Conservation (phyloP, 92 coral and sea anemone species). For the Chrysogorgia sp. region DNA sequence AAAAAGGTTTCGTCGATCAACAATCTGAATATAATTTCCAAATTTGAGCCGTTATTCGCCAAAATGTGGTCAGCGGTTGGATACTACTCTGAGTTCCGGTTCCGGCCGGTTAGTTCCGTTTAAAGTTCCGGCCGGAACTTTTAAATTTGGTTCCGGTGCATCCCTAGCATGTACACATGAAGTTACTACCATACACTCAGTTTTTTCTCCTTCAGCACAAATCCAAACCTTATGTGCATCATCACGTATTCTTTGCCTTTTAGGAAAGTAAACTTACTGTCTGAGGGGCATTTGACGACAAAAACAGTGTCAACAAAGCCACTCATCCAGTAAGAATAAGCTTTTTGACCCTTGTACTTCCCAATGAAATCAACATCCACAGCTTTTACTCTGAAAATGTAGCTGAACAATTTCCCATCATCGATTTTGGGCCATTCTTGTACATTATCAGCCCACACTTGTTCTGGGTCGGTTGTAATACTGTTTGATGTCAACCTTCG, state of each 20-base stretch:
- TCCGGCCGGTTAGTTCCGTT: no score
- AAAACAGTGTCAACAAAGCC: background rate
- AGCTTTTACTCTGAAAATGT: background rate
- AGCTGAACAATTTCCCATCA: no score
- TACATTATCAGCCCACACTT: background rate
- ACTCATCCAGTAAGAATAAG: no score
- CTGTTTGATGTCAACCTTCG: background rate
- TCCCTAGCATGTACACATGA: conserved; percentile 75
- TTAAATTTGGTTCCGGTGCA: no score
- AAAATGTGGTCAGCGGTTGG: no score
- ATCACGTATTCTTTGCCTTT: conserved; percentile 53
- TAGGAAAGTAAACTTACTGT: no score
- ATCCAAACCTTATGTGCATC: conserved; percentile 70
- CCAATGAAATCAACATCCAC: background rate
- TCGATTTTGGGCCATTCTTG: background rate
- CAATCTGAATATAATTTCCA: no score
- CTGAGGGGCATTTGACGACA: no score
- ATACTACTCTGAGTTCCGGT: no score
- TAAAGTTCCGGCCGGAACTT: no score
- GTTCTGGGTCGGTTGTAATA: background rate
- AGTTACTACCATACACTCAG: conserved; percentile 50
- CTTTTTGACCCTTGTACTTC: background rate
- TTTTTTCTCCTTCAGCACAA: conserved; percentile 43
- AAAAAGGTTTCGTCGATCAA: no score
- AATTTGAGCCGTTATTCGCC: no score